phyloP scores from a whole-genome alignment of 2,888 invertebrate species.

The Mechanitis messenoides region DNA sequence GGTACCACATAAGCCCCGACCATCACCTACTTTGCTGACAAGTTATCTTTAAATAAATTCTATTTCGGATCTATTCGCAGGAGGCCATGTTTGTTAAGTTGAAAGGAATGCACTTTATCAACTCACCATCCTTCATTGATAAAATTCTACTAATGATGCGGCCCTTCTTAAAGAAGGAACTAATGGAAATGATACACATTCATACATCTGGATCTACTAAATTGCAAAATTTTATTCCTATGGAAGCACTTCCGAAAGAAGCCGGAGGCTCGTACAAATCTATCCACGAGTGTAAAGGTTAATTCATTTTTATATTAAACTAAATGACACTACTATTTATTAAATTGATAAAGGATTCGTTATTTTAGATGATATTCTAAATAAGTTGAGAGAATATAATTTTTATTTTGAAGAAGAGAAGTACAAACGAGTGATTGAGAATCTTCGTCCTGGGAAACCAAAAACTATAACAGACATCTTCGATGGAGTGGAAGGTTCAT shows the following conservation, averaged over 20 bases:
- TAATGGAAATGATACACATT: constrained; percentile 59
- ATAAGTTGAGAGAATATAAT: constrained; percentile 48
- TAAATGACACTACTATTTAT: not conserved
- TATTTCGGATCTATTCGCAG: constrained; percentile 38
- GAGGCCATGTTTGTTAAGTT: constrained; percentile 79
- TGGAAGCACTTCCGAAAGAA: constrained; percentile 39
- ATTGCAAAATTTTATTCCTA: constrained; percentile 64
- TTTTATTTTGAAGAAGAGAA: constrained; percentile 69
- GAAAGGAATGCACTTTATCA: constrained; percentile 79
- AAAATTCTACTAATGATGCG: constrained; percentile 77
- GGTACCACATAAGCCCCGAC: too few species aligned
- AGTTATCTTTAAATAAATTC: not conserved
- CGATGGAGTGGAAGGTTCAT: constrained; percentile 82
- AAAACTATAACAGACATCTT: constrained; percentile 79
- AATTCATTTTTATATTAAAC: not conserved
- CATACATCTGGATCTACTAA: constrained; percentile 60
- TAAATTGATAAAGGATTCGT: not conserved
- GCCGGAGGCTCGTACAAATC: constrained; percentile 14
- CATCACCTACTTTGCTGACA: too few species aligned
- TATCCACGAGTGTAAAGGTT: not conserved
- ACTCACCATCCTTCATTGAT: constrained; percentile 79
- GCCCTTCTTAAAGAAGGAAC: constrained; percentile 81
- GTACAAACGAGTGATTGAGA: constrained; percentile 76
- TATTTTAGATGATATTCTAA: constrained; percentile 49
- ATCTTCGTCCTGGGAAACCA: constrained; percentile 78